Base-by-base conservation (phyloP, 1,140 invertebrate species). In the Drosophila ohnishii region DNA sequence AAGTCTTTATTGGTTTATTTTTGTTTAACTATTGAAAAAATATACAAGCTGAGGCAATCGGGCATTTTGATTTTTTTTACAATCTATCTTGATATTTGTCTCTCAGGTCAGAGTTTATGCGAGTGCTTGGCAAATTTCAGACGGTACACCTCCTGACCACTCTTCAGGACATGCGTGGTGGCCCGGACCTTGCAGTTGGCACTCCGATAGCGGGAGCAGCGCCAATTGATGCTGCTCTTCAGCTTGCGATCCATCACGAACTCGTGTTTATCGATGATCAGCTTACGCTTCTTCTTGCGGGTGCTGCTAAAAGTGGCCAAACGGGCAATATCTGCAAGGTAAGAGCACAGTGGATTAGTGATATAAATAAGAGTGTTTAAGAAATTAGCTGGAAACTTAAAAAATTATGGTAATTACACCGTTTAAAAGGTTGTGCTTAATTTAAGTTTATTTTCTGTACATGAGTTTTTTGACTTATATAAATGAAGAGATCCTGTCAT, bases 211-310 rank as follows among this genome's bases (percentile, higher is more conserved):
- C 90, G 82, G 5, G 85, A 67, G 57, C 91, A 92, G 2, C 91
- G 87, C 91, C 91, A 92, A 48, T 91, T 91, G 40, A 90, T 91
- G 37, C 79, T 90, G 44, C 74, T 79, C 47, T 91, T 92, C 3
- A 92, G 65, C 44, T 78, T 87, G 4, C 90, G 82, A 73, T 91
- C 90, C 78, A 90, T 83, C 1, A 91, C 85, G 44, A 85, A 92
- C 42, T 90, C 79, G 35, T 90, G 82, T 3, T 63, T 74, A 9
- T 82, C 81, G 35, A 91, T 90, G 0, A 91, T 14, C 39, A 91
- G 58, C 44, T 89, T 91, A 2, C 80, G 70, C 19, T 80, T 85
- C 53, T 86, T 90, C 53, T 91, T 91, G 6, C 90, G 78, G 0
- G 90, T 91, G 51, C 67, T 67, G n/a, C 75, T 75, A 45, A 90